phyloP scores from a whole-genome alignment of 2,113 vertebrate species.

The Bungarus multicinctus region DNA sequence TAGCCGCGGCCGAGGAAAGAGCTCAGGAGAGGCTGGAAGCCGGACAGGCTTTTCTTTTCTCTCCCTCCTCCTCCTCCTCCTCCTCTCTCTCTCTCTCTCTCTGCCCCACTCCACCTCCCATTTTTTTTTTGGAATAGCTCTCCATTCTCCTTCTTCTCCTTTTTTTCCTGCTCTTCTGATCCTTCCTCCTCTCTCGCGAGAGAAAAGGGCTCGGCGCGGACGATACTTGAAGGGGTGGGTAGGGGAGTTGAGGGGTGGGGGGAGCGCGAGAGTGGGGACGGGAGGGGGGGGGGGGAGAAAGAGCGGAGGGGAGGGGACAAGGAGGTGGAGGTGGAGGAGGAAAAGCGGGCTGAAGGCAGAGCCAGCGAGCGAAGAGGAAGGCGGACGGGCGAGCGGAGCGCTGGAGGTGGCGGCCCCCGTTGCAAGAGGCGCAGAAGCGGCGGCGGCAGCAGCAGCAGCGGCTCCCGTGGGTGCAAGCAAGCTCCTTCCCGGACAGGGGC shows the following conservation, averaged over 20 bases:
- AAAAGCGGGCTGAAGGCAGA: not conserved
- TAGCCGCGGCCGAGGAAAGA: not conserved
- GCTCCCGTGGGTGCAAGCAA: conserved; percentile 56
- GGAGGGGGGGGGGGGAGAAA: conserved; percentile 14
- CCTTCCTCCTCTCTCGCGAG: conserved; percentile 65
- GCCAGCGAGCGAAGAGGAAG: not conserved
- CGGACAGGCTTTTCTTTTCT: not conserved
- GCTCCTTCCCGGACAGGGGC: not conserved
- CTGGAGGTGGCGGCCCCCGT: not conserved
- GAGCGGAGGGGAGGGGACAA: conserved; percentile 36
- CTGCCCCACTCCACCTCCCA: not conserved
- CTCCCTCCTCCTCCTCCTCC: not conserved
- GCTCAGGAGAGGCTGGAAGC: not conserved
- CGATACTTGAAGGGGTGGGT: conserved; percentile 68
- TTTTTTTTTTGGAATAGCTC: not conserved
- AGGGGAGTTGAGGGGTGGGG: conserved; percentile 38
- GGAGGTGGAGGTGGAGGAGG: conserved; percentile 28
- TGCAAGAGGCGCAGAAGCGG: conserved; percentile 1
- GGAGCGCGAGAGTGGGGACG: conserved; percentile 37
- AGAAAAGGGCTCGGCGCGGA: conserved; percentile 50
- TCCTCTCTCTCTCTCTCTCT: not conserved
- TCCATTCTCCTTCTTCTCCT: not conserved
- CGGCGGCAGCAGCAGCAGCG: not conserved
- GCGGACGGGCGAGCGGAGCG: not conserved
- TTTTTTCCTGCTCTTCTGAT: not conserved